These are phyloP conservation scores for Bucco capensis DNA, from an alignment of 2,113 vertebrate species.

Conservation along the genomic window DNA sequence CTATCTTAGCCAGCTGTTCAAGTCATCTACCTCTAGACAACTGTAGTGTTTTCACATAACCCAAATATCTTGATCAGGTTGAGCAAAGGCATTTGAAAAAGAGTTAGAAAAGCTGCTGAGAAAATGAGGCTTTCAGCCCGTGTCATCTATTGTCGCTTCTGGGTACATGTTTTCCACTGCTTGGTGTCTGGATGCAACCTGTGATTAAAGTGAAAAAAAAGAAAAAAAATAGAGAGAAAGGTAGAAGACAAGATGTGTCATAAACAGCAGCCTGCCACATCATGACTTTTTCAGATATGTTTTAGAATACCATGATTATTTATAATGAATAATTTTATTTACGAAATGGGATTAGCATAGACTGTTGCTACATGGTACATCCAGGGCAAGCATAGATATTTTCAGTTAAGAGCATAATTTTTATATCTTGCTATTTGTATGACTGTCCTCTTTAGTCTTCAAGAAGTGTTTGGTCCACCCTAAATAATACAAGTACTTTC, in stretches of 20 bases:
- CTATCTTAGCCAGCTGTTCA: neutral
- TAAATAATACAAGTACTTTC: slow-evolving; percentile 30
- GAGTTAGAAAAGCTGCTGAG: neutral
- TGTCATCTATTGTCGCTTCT: neutral
- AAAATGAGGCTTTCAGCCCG: neutral
- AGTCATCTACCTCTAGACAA: neutral
- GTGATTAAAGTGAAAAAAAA: neutral
- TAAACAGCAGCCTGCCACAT: neutral
- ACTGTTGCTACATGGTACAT: neutral
- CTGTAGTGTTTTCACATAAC: neutral
- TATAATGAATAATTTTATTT: neutral
- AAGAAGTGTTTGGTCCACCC: slow-evolving; percentile 25
- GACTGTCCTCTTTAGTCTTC: neutral
- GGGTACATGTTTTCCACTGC: neutral
- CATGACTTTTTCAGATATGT: neutral
- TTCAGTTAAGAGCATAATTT: neutral
- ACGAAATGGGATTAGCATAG: neutral
- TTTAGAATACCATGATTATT: neutral
- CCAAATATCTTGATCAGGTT: neutral
- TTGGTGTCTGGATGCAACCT: neutral
- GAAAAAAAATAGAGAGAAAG: neutral
- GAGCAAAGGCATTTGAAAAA: neutral
- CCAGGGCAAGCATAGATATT: neutral
- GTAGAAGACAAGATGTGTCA: neutral
- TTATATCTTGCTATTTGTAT: neutral